These are phyloP conservation scores for Glossophaga mutica DNA, from an alignment of 2,797 vertebrate species.

Conservation along the genomic window DNA sequence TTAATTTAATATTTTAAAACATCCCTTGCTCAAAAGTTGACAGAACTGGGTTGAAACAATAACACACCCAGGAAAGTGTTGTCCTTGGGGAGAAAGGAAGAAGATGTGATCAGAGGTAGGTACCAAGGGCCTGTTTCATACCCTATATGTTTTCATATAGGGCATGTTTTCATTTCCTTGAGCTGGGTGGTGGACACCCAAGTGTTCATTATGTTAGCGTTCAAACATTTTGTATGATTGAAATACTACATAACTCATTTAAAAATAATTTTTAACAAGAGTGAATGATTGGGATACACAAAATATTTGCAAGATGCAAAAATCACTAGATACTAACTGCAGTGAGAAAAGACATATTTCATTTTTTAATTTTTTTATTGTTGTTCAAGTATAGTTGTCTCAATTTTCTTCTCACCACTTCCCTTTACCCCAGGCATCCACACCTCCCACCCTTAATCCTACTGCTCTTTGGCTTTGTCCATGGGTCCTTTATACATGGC, in stretches of 20 bases:
- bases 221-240: not conserved
- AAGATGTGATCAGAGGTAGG: not conserved
- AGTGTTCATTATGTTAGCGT: not conserved
- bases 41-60: not conserved
- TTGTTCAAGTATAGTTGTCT: too few relatives aligned
- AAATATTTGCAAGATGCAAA: not conserved
- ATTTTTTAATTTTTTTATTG: not conserved
- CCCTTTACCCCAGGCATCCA: too few relatives aligned
- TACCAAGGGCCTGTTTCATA: not conserved
- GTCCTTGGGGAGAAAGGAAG: not conserved
- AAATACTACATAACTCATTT: not conserved
- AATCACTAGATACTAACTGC: not conserved
- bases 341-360: not conserved
- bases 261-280: not conserved
- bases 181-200: not conserved
- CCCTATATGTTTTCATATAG: too few relatives aligned
- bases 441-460: too few relatives aligned
- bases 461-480: too few relatives aligned
- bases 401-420: too few relatives aligned
- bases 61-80: not conserved
- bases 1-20: conserved; percentile 8
- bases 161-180: not conserved
- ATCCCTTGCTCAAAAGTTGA: not conserved
- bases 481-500: too few relatives aligned
- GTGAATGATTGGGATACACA: not conserved